Conservation (phyloP, 2,113 vertebrate genomes). For the Puffinus mauretanicus region DNA sequence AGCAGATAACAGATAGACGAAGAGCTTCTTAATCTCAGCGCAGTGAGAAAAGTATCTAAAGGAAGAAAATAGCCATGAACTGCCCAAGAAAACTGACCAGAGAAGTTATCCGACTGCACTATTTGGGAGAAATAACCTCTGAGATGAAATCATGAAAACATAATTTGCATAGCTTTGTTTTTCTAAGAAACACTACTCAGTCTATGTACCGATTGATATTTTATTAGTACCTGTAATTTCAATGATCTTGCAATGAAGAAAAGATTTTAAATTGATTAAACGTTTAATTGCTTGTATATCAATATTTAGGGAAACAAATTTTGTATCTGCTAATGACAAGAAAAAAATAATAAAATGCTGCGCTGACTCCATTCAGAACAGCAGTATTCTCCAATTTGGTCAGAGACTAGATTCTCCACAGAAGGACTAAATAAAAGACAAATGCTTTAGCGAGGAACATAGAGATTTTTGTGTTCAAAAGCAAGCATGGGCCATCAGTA, state of each 20-base stretch:
- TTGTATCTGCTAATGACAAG: not conserved
- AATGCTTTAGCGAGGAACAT: not conserved
- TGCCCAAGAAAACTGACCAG: not conserved
- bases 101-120: not conserved
- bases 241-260: not conserved
- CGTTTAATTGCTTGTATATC: not conserved
- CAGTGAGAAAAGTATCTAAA: not conserved
- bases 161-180: not conserved
- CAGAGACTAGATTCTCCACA: not conserved
- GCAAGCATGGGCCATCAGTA: not conserved
- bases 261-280: not conserved
- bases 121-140: not conserved
- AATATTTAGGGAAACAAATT: not conserved
- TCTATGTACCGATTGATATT: not conserved
- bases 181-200: not conserved
- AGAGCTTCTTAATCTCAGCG: not conserved
- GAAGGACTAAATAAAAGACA: not conserved
- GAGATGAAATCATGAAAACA: not conserved
- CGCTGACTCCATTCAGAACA: not conserved
- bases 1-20: not conserved
- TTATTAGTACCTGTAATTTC: not conserved
- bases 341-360: not conserved
- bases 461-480: not conserved
- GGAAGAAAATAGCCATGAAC: not conserved
- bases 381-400: not conserved